Evolutionary conservation across 2,888 invertebrate genomes (phyloP).

Genomic region (Xestia rhomboidea): DNA sequence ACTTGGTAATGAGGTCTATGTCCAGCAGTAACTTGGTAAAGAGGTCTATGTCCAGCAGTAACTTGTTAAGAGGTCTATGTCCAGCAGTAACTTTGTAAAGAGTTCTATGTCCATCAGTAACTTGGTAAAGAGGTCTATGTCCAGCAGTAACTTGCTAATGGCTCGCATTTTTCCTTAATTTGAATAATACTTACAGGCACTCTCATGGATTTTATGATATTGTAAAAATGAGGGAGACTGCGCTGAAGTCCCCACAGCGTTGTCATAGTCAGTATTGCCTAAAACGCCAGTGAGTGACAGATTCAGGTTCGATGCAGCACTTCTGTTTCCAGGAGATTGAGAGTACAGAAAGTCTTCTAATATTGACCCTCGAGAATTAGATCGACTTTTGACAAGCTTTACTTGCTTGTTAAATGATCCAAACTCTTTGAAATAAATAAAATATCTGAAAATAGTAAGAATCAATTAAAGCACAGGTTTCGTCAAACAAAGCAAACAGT

Average conservation of each 20-base stretch:
- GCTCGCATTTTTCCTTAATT: neutral
- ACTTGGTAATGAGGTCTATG: neutral
- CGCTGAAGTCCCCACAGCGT: conserved; percentile 66
- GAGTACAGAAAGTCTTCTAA: conserved; percentile 82
- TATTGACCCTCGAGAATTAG: conserved; percentile 87
- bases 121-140: neutral
- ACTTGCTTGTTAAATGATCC: conserved; percentile 89
- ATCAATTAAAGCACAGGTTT: neutral
- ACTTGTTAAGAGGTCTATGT: neutral
- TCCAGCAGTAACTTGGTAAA: neutral
- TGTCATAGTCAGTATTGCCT: conserved; percentile 80
- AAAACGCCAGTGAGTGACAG: conserved; percentile 77
- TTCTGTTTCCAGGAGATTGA: conserved; percentile 74
- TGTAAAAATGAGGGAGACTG: conserved; percentile 74
- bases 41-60: neutral
- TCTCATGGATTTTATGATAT: conserved; percentile 84
- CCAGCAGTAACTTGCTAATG: neutral
- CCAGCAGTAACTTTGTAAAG: neutral
- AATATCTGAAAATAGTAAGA: conserved; percentile 85
- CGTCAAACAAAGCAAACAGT: neutral
- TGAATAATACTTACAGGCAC: conserved; percentile 79
- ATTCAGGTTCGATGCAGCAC: conserved; percentile 73
- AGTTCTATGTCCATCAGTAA: no score
- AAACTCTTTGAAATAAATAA: conserved; percentile 90
- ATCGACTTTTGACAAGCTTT: conserved; percentile 84